These are phyloP conservation scores for Pogonocichla stellata DNA, from an alignment of 2,113 vertebrate species.

Conservation along the genomic window DNA sequence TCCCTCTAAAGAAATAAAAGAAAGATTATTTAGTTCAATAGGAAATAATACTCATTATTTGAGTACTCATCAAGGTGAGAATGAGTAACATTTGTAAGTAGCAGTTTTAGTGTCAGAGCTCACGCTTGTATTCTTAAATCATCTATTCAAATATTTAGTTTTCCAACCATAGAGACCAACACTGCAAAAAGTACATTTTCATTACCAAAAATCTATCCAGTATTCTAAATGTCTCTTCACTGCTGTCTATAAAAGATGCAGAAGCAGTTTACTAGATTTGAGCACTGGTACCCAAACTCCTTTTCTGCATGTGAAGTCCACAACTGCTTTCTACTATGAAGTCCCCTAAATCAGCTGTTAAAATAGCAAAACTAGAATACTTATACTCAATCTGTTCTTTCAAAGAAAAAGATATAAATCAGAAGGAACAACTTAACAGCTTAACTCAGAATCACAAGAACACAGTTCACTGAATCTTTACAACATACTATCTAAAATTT, in stretches of 20 bases:
- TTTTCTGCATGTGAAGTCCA: background rate
- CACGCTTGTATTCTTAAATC: background rate
- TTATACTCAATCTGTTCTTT: background rate
- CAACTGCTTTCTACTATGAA: background rate
- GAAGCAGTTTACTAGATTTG: background rate
- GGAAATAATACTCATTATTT: background rate
- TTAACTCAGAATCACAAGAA: background rate
- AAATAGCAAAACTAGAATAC: background rate
- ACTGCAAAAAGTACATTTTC: background rate
- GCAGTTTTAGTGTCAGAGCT: background rate
- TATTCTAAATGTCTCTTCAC: background rate
- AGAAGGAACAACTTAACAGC: background rate
- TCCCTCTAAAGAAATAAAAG: constrained; percentile 82
- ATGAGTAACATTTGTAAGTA: background rate
- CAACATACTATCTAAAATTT: background rate
- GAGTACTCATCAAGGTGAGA: background rate
- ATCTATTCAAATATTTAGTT: background rate
- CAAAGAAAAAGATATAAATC: background rate
- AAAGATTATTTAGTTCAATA: background rate
- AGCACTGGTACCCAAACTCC: background rate
- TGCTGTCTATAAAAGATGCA: background rate
- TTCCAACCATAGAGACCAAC: background rate
- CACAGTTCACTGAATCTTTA: background rate
- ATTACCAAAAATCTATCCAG: background rate
- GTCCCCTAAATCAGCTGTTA: background rate